These are phyloP conservation scores for Lysandra coridon DNA, from an alignment of 2,888 invertebrate species.

Conservation along the genomic window DNA sequence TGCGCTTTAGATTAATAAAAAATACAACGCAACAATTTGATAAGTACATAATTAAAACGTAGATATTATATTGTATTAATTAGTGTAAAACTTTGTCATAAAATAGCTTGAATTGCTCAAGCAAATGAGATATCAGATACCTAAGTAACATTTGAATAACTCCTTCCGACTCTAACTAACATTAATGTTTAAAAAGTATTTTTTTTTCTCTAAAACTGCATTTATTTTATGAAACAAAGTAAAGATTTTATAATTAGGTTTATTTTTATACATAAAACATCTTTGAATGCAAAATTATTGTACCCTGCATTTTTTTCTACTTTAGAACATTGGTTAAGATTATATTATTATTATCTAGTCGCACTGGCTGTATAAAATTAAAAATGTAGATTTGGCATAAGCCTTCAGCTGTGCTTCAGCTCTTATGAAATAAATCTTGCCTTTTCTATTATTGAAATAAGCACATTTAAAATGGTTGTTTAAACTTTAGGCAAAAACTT, in stretches of 20 bases:
- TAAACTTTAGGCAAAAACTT: not conserved
- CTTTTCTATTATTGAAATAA: not conserved
- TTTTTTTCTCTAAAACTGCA: not conserved
- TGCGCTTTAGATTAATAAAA: not conserved
- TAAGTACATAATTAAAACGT: not conserved
- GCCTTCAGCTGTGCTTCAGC: too few relatives aligned
- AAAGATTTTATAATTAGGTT: not conserved
- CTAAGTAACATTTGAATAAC: too few relatives aligned
- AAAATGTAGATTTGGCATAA: not conserved
- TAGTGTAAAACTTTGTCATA: not conserved
- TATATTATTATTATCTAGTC: not conserved
- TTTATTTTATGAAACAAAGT: slow-evolving; percentile 8
- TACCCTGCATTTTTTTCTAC: not conserved
- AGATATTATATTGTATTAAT: not conserved
- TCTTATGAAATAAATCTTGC: not conserved
- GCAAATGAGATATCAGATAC: too few relatives aligned
- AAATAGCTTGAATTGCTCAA: too few relatives aligned
- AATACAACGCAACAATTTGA: slow-evolving; percentile 4
- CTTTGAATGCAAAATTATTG: not conserved
- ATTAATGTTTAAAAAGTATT: not conserved
- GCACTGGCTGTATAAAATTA: slow-evolving; percentile 1
- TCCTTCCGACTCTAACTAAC: too few relatives aligned
- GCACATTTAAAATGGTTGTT: not conserved
- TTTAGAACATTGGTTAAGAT: too few relatives aligned
- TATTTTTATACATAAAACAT: slow-evolving; percentile 1